Conservation (phyloP, 2,113 vertebrate species). For the Myrmecophaga tridactyla region DNA sequence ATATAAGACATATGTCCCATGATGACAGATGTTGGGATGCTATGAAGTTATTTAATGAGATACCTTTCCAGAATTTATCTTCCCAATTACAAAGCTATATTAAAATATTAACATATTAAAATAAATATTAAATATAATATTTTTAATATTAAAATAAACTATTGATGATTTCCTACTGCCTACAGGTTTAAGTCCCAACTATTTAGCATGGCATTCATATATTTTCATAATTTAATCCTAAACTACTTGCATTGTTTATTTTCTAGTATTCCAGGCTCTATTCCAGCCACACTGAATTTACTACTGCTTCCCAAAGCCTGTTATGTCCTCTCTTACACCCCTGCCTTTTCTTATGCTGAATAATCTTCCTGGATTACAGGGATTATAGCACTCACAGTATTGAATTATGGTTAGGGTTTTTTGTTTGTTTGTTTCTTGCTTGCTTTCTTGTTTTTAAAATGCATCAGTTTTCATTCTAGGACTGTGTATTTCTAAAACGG, state of each 20-base stretch:
- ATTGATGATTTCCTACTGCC: neutral
- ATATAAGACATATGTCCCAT: neutral
- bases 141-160: too few relatives aligned
- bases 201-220: neutral
- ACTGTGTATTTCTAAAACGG: neutral
- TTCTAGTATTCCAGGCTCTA: neutral
- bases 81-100: neutral
- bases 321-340: fast-evolving
- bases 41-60: neutral
- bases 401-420: neutral
- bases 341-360: neutral
- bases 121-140: too few relatives aligned
- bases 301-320: neutral
- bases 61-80: neutral
- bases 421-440: neutral
- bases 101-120: too few relatives aligned
- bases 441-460: neutral
- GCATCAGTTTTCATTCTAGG: neutral
- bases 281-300: neutral
- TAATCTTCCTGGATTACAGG: neutral
- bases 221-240: neutral
- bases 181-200: neutral
- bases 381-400: neutral
- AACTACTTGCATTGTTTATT: neutral
- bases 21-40: neutral